Conservation (phyloP, 1,140 invertebrate species). For the Hermatobates lingyangjiaoensis region DNA sequence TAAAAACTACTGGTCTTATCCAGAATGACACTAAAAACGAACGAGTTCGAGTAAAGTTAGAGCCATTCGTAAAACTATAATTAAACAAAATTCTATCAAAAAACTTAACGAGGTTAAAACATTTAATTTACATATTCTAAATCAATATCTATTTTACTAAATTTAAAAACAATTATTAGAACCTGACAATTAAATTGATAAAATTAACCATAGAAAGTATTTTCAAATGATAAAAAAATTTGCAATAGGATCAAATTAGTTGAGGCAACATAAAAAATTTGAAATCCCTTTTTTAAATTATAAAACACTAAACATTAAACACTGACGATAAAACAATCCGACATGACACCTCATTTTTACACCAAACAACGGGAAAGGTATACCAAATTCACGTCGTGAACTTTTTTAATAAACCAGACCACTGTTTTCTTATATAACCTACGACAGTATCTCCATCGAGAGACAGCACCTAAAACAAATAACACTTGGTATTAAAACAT, state of each 20-base stretch:
- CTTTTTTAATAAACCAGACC: conserved; percentile 47
- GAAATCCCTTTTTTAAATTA: neutral
- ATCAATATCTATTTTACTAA: neutral
- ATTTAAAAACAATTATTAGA: neutral
- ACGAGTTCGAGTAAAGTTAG: too few species aligned
- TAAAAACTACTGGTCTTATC: too few species aligned
- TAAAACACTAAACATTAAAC: conserved; percentile 31
- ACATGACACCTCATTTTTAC: conserved; percentile 56
- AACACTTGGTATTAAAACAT: too few species aligned
- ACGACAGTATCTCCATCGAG: conserved; percentile 39
- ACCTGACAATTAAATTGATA: neutral
- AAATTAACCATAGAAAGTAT: neutral
- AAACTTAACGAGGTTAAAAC: too few species aligned
- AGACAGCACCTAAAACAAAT: conserved; percentile 41
- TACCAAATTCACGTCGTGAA: conserved; percentile 60
- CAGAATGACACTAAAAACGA: too few species aligned
- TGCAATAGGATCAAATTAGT: neutral
- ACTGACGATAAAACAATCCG: conserved; percentile 54
- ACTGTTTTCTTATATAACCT: conserved; percentile 59
- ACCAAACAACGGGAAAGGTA: conserved; percentile 58
- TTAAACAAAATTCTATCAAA: too few species aligned
- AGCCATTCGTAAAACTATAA: too few species aligned
- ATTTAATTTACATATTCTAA: neutral
- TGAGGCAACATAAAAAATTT: neutral
- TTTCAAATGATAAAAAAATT: neutral